Percentiles rank a stretch among this genome's conserved stretches.
These are phyloP conservation scores for Acrocera orbiculus DNA, from an alignment of 2,888 invertebrate genomes.

Conservation along the genomic window DNA sequence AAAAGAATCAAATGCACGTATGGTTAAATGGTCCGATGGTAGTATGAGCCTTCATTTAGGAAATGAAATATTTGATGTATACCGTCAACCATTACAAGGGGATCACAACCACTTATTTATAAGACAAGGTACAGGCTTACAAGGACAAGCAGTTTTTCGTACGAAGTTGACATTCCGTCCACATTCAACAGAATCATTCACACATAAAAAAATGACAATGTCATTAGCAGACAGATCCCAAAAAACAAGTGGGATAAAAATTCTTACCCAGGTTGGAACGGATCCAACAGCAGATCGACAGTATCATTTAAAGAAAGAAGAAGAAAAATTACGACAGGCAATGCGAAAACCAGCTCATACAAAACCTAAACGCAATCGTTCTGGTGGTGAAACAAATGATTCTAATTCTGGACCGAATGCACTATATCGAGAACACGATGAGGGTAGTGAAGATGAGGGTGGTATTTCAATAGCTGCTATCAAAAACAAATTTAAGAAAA, in stretches of 20 bases:
- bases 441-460: constrained; percentile 86
- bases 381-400: constrained; percentile 25
- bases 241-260: constrained; percentile 88
- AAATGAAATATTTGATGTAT: constrained; percentile 94
- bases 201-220: constrained; percentile 97
- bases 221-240: constrained; percentile 89
- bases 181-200: constrained; percentile 96
- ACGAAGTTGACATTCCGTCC: constrained; percentile 95
- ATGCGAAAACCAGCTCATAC: constrained; percentile 43
- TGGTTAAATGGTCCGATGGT: constrained; percentile 96
- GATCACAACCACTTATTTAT: constrained; percentile 97
- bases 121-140: constrained; percentile 92
- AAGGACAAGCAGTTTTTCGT: constrained; percentile 92
- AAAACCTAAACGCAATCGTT: constrained; percentile 34
- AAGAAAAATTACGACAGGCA: constrained; percentile 82
- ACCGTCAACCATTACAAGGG: constrained; percentile 82
- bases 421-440: constrained; percentile 45
- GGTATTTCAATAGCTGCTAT: constrained; percentile 85
- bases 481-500: constrained; percentile 78
- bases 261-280: constrained; percentile 56
- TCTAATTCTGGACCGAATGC: constrained; percentile 23
- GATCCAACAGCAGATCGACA: constrained; percentile 89
- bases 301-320: constrained; percentile 92
- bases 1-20: constrained; percentile 85
- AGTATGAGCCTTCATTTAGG: constrained; percentile 94